Percentiles rank a stretch among this genome's conserved stretches.
These are phyloP conservation scores for Trichopria drosophilae DNA, from an alignment of 2,888 invertebrate genomes.

Conservation along the genomic window DNA sequence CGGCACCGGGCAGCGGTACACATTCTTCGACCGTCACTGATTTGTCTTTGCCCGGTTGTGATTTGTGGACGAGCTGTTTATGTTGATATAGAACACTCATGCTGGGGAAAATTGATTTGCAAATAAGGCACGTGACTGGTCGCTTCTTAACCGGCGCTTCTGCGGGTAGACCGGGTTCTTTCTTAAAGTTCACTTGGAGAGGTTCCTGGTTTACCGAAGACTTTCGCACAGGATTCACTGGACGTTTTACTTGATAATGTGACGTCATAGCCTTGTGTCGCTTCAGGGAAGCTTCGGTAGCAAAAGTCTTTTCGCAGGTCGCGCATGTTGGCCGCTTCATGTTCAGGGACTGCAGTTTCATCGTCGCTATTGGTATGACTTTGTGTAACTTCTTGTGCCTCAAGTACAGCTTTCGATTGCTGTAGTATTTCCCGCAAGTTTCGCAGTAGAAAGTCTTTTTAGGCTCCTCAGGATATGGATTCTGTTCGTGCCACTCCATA, in stretches of 20 bases:
- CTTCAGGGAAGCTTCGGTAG: slow-evolving; percentile 53
- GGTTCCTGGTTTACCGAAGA: slow-evolving; percentile 15
- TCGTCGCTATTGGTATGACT: slow-evolving; percentile 18
- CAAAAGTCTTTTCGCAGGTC: slow-evolving; percentile 57
- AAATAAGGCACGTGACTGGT: slow-evolving; percentile 64
- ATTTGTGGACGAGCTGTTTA: slow-evolving; percentile 62
- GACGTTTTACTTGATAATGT: slow-evolving; percentile 10
- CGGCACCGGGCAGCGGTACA: slow-evolving; percentile 50
- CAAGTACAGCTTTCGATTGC: slow-evolving; percentile 64
- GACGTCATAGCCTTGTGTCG: slow-evolving; percentile 53
- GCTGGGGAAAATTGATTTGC: slow-evolving; percentile 66
- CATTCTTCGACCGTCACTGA: slow-evolving; percentile 35
- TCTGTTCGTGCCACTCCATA: slow-evolving; percentile 60
- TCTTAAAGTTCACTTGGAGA: slow-evolving; percentile 23
- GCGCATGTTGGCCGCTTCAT: slow-evolving; percentile 49
- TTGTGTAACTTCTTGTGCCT: slow-evolving; percentile 64
- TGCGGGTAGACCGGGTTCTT: slow-evolving; percentile 19
- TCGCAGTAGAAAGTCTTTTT: slow-evolving; percentile 62
- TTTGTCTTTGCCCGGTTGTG: slow-evolving; percentile 41
- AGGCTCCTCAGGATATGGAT: slow-evolving; percentile 49
- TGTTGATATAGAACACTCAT: slow-evolving; percentile 68
- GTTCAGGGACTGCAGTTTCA: slow-evolving; percentile 38
- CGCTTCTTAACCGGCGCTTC: slow-evolving; percentile 36
- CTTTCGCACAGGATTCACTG: slow-evolving; percentile 10
- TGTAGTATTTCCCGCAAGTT: slow-evolving; percentile 68